These are phyloP conservation scores for Coremacera marginata DNA, from an alignment of 2,888 invertebrate species.

Conservation along the genomic window DNA sequence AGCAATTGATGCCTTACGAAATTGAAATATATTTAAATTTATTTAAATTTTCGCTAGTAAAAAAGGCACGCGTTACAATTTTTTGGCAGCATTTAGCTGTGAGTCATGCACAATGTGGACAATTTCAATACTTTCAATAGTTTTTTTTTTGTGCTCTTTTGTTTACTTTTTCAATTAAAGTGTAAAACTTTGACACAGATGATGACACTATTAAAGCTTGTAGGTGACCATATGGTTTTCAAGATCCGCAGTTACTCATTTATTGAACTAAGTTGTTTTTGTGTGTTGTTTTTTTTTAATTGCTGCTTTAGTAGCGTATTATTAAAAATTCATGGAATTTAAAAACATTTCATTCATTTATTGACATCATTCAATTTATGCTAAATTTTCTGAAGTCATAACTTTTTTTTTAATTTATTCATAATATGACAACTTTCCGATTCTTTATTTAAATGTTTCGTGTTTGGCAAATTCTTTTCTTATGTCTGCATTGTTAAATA, in stretches of 20 bases:
- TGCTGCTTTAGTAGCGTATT: neutral
- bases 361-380: neutral
- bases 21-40: neutral
- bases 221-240: neutral
- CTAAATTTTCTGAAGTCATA: too few species aligned
- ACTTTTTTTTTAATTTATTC: too few species aligned
- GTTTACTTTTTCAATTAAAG: neutral
- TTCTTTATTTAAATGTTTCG: neutral
- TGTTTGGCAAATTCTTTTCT: neutral
- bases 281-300: neutral
- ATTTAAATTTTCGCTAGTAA: constrained; percentile 6
- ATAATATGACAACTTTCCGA: neutral
- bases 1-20: too few species aligned
- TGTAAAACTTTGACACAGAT: neutral
- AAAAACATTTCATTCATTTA: neutral
- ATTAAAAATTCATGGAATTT: neutral
- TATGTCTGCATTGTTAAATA: neutral
- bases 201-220: neutral
- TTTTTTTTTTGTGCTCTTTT: neutral
- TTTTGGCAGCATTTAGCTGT: constrained; percentile 1
- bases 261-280: neutral
- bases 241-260: neutral
- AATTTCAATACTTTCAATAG: neutral
- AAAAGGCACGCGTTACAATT: constrained; percentile 2
- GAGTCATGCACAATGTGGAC: neutral